Percentiles rank a stretch among this genome's conserved stretches.
Evolutionary conservation across 2,888 invertebrate genomes (phyloP).

Genomic region (Acrocera orbiculus): DNA sequence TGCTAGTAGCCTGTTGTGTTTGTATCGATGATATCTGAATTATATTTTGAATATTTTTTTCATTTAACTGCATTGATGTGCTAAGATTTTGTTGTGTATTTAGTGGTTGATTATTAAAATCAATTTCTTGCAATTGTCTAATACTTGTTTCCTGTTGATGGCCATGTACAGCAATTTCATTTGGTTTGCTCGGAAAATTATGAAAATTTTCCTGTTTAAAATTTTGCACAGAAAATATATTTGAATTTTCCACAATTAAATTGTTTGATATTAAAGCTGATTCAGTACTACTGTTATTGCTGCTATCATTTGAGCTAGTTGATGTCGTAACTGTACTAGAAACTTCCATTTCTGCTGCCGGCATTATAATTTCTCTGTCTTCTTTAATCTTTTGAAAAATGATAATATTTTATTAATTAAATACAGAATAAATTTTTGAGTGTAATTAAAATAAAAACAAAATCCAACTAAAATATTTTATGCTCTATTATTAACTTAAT

Average conservation of each 20-base stretch:
- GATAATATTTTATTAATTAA: background rate
- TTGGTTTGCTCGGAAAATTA: too few relatives aligned
- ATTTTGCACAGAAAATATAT: too few relatives aligned
- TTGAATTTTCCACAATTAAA: too few relatives aligned
- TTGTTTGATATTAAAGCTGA: too few relatives aligned
- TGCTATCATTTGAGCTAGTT: slow-evolving; percentile 8
- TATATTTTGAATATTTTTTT: slow-evolving; percentile 6
- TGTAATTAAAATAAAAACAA: too few relatives aligned
- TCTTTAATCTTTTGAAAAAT: slow-evolving; percentile 20
- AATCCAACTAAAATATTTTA: too few relatives aligned
- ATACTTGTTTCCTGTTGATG: too few relatives aligned
- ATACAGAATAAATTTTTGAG: background rate
- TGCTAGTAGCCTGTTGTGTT: slow-evolving; percentile 5
- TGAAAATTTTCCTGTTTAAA: too few relatives aligned
- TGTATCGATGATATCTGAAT: slow-evolving; percentile 9
- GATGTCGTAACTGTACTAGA: slow-evolving; percentile 34
- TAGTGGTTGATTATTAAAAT: slow-evolving; percentile 10
- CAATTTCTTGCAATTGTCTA: slow-evolving; percentile 10
- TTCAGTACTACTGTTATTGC: too few relatives aligned
- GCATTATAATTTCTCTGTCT: slow-evolving; percentile 41
- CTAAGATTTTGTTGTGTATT: slow-evolving; percentile 15
- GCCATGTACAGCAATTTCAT: too few relatives aligned
- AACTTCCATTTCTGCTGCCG: slow-evolving; percentile 41
- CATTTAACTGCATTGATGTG: slow-evolving; percentile 5
- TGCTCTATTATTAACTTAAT: too few relatives aligned